Percentiles rank a stretch among this genome's conserved stretches.
These are phyloP conservation scores for Lates japonicus DNA, from an alignment of 2,797 vertebrate genomes.

Conservation along the genomic window DNA sequence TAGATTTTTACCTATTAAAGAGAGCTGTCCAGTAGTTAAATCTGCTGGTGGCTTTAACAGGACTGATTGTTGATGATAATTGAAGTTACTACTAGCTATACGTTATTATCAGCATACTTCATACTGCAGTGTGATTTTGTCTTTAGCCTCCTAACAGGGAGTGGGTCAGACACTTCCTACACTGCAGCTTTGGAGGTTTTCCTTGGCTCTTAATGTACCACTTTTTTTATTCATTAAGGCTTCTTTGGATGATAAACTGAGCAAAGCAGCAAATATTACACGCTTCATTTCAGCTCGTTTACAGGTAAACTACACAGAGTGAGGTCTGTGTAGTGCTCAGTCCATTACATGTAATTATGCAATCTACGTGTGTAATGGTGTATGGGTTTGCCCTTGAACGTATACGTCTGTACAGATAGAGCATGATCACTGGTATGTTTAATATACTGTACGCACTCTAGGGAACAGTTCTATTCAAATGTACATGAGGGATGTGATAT, in stretches of 20 bases:
- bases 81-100: background rate
- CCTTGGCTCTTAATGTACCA: constrained; percentile 16
- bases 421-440: background rate
- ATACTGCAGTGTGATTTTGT: background rate
- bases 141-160: background rate
- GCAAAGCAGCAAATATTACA: constrained; percentile 40
- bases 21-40: background rate
- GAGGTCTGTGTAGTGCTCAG: constrained; percentile 38
- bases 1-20: too few species aligned
- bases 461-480: constrained; percentile 3
- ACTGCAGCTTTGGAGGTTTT: background rate
- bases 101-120: background rate
- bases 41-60: background rate
- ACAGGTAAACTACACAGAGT: constrained; percentile 53
- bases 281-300: constrained; percentile 61
- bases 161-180: background rate
- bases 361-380: constrained; percentile 49
- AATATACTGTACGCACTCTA: background rate
- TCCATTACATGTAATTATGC: constrained; percentile 62
- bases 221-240: background rate
- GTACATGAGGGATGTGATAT: background rate
- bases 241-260: constrained; percentile 9
- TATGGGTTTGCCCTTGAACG: constrained; percentile 13
- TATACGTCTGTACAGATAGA: background rate
- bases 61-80: background rate